A percentile compares a stretch with the other conserved stretches of the same genome.
Evolutionary conservation across 2,113 vertebrate genomes (phyloP).

Genomic region (Chionis minor): DNA sequence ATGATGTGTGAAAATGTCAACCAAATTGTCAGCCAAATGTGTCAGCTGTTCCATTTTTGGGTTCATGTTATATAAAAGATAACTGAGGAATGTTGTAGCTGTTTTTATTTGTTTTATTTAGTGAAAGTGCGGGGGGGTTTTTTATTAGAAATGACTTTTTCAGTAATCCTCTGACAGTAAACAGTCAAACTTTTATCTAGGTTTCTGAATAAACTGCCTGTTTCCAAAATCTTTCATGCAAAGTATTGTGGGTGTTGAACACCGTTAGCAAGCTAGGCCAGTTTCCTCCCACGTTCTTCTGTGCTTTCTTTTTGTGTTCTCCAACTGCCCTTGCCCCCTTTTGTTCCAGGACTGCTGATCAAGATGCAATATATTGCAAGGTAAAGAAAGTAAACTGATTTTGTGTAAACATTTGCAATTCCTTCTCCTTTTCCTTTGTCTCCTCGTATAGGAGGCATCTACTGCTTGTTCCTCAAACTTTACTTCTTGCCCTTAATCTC

Average conservation of each 20-base stretch:
- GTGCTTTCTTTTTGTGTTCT: background rate
- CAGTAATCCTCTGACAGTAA: background rate
- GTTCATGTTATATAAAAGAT: background rate
- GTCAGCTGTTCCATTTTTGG: background rate
- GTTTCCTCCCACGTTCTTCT: background rate
- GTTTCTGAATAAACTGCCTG: background rate
- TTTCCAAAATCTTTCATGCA: background rate
- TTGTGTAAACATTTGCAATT: background rate
- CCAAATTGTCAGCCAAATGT: background rate
- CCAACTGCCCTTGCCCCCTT: background rate
- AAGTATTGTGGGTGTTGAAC: background rate
- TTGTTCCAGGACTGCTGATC: background rate
- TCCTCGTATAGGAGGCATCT: fast-evolving
- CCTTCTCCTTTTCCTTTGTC: background rate
- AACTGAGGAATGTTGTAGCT: background rate
- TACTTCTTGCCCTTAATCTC: background rate
- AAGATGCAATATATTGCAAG: background rate
- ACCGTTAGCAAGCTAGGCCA: background rate
- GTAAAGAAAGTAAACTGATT: background rate
- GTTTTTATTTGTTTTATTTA: background rate
- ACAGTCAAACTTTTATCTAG: background rate
- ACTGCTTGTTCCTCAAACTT: background rate
- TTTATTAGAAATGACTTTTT: background rate
- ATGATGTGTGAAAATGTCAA: conserved; percentile 25
- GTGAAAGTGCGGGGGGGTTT: background rate